Conservation (phyloP, 2,888 invertebrate genomes). For the Agonum fuliginosum region DNA sequence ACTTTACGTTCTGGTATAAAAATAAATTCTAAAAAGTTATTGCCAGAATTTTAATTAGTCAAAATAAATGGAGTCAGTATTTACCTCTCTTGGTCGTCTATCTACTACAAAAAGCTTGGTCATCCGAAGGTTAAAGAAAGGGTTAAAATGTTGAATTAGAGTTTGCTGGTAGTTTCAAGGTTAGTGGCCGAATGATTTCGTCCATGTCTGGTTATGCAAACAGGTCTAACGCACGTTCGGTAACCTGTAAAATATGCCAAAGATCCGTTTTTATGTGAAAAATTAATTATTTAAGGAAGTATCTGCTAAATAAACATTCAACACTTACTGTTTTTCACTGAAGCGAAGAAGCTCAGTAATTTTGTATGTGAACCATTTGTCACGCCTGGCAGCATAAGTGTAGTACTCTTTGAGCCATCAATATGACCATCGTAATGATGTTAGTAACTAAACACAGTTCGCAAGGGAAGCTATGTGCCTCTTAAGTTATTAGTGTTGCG, state of each 20-base stretch:
- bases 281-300: conserved; percentile 35
- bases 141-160: too few species aligned
- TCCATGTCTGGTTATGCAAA: conserved; percentile 18
- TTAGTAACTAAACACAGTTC: conserved; percentile 13
- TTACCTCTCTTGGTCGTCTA: too few species aligned
- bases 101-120: too few species aligned
- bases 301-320: conserved; percentile 17
- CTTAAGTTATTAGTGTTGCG: neutral
- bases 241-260: conserved; percentile 21
- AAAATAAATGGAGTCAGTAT: too few species aligned
- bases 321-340: neutral
- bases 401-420: conserved; percentile 14
- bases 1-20: too few species aligned
- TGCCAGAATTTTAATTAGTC: too few species aligned
- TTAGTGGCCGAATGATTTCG: conserved; percentile 6
- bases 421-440: conserved; percentile 33
- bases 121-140: too few species aligned
- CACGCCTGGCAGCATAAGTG: conserved; percentile 23
- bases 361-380: conserved; percentile 38
- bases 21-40: too few species aligned
- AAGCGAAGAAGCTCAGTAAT: conserved; percentile 27
- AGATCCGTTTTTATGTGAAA: conserved; percentile 31
- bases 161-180: neutral
- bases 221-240: neutral
- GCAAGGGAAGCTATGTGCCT: neutral